A percentile compares a stretch with the other conserved stretches of the same genome.
Conservation (phyloP, 1,140 invertebrate genomes). For the Bradynema listronoti region DNA sequence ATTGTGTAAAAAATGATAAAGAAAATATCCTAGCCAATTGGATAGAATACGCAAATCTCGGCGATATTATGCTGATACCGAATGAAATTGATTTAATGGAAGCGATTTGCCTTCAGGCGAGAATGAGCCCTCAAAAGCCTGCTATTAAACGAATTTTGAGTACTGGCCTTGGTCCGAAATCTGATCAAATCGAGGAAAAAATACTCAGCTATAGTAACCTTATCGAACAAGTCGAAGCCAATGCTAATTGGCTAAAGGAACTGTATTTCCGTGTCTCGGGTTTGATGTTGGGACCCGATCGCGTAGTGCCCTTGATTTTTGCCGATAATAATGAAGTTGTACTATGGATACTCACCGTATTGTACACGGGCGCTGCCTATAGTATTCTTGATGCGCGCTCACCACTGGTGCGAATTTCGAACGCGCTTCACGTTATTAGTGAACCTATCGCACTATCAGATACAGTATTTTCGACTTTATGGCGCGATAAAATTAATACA, state of each 20-base stretch:
- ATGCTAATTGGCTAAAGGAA: neutral
- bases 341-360: slow-evolving; percentile 1
- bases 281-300: neutral
- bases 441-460: too few species aligned
- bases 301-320: neutral
- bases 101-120: slow-evolving; percentile 1
- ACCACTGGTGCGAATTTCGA: neutral
- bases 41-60: slow-evolving; percentile 31
- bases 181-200: too few species aligned
- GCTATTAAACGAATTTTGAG: slow-evolving; percentile 4
- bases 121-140: neutral
- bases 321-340: slow-evolving; percentile 1
- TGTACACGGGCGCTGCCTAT: slow-evolving; percentile 2
- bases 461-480: too few species aligned
- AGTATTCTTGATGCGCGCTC: neutral
- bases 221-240: neutral
- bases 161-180: neutral
- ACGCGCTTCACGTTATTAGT: neutral
- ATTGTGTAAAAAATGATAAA: too few species aligned
- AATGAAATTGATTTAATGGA: neutral
- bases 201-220: slow-evolving; percentile 4
- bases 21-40: too few species aligned
- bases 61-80: slow-evolving; percentile 5
- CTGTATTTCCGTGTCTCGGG: neutral
- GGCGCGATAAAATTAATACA: too few species aligned